Evolutionary conservation across 2,113 vertebrate species (phyloP).

Genomic region (Plecturocebus donacophilus): DNA sequence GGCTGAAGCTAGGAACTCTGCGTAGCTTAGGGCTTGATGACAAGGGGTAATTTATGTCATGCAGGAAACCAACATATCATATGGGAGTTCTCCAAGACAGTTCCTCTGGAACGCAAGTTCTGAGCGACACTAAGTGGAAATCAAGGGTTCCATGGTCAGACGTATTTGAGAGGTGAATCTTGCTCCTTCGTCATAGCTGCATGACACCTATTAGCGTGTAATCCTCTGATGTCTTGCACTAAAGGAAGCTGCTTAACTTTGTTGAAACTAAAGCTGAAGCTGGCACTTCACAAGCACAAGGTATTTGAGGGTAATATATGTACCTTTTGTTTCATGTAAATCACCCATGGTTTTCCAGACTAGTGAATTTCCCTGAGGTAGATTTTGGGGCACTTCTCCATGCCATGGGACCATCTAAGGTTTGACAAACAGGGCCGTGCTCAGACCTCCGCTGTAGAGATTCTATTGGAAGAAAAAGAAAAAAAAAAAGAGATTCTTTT

Average conservation of each 20-base stretch:
- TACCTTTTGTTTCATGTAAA: background rate
- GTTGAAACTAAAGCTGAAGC: background rate
- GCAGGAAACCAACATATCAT: background rate
- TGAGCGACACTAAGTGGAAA: background rate
- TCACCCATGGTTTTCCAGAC: background rate
- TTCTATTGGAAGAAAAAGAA: background rate
- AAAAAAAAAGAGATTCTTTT: background rate
- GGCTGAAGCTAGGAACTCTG: background rate
- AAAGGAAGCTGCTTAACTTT: background rate
- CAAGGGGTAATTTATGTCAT: background rate
- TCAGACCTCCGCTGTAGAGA: background rate
- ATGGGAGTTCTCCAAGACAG: background rate
- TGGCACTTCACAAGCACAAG: background rate
- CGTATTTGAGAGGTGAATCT: background rate
- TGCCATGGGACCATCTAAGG: background rate
- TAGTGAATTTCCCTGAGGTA: background rate
- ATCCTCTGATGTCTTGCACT: background rate
- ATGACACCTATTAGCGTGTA: fast-evolving
- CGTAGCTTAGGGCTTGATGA: background rate
- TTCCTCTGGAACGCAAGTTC: background rate
- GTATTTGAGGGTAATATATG: background rate
- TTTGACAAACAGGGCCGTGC: background rate
- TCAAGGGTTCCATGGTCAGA: background rate
- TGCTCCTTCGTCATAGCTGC: background rate
- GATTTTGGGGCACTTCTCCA: background rate